Percentiles rank a stretch among this genome's conserved stretches.
Conservation (phyloP, 2,113 vertebrate species). For the Vidua macroura region DNA sequence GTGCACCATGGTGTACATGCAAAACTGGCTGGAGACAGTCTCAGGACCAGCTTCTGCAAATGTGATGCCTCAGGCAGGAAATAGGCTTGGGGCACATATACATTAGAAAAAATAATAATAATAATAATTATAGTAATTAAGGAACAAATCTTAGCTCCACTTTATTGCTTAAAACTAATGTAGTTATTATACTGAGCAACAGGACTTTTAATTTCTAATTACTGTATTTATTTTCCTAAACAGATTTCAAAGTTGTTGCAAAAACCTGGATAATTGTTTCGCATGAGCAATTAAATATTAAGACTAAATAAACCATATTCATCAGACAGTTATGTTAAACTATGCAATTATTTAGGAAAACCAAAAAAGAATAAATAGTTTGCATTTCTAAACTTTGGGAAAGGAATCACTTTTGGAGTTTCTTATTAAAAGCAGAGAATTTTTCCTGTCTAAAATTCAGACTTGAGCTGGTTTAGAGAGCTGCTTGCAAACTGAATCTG, state of each 20-base stretch:
- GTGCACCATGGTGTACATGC: neutral
- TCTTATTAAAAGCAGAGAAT: neutral
- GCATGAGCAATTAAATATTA: conserved; percentile 57
- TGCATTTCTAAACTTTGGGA: neutral
- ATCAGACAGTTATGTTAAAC: conserved; percentile 57
- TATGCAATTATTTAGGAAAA: conserved; percentile 51
- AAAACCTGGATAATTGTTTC: conserved; percentile 48
- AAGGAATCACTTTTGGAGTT: neutral
- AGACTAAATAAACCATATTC: conserved; percentile 49
- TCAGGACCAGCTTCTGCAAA: conserved; percentile 32
- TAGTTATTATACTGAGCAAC: conserved; percentile 34
- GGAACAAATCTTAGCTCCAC: conserved; percentile 15
- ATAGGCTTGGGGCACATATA: neutral
- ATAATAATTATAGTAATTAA: conserved; percentile 59
- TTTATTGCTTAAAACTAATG: conserved; percentile 58
- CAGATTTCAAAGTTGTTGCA: conserved; percentile 58
- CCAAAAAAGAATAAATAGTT: conserved; percentile 15
- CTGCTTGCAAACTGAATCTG: fast-evolving
- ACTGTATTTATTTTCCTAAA: conserved; percentile 58
- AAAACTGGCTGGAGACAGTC: neutral
- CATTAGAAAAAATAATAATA: conserved; percentile 38
- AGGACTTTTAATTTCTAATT: conserved; percentile 58
- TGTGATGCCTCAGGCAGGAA: conserved; percentile 28
- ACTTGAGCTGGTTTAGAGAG: neutral
- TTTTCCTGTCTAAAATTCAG: conserved; percentile 9